Evolutionary conservation across 2,888 invertebrate genomes (phyloP).

Genomic region (Athalia circularis): DNA sequence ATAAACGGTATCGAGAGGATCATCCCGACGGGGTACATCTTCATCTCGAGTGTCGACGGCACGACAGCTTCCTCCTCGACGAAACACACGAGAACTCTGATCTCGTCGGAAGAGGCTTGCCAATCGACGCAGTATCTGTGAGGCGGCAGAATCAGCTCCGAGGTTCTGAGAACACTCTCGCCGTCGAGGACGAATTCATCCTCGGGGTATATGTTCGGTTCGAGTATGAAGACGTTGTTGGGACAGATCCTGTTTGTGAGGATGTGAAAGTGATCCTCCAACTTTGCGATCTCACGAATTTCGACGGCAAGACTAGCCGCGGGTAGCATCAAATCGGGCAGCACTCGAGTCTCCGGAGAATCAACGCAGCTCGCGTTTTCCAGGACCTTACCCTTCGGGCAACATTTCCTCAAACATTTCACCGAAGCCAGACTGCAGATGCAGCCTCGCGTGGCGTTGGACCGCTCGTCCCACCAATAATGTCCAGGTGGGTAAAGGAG

Average conservation of each 20-base stretch:
- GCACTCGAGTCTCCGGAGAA: not conserved
- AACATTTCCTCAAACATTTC: conserved; percentile 68
- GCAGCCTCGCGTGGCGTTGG: conserved; percentile 60
- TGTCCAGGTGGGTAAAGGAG: conserved; percentile 53
- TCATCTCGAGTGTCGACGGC: not conserved
- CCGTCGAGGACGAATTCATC: conserved; percentile 61
- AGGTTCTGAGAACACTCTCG: conserved; percentile 59
- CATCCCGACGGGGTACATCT: conserved; percentile 75
- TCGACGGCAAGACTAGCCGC: conserved; percentile 47
- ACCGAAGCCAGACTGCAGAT: conserved; percentile 55
- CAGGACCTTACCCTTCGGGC: conserved; percentile 56
- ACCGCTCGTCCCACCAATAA: conserved; percentile 52
- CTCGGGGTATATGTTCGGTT: conserved; percentile 51
- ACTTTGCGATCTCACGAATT: conserved; percentile 36
- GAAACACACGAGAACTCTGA: conserved; percentile 48
- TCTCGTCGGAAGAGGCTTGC: conserved; percentile 31
- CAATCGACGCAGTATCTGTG: conserved; percentile 52
- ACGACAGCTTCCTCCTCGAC: not conserved
- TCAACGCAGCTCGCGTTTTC: not conserved
- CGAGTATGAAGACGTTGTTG: conserved; percentile 51
- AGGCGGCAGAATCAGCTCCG: conserved; percentile 33
- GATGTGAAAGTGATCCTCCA: conserved; percentile 55
- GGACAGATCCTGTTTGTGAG: conserved; percentile 56
- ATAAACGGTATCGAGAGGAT: conserved; percentile 85
- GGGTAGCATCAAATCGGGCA: conserved; percentile 29